These are phyloP conservation scores for Grallaria varia DNA, from an alignment of 2,113 vertebrate species.

Conservation along the genomic window DNA sequence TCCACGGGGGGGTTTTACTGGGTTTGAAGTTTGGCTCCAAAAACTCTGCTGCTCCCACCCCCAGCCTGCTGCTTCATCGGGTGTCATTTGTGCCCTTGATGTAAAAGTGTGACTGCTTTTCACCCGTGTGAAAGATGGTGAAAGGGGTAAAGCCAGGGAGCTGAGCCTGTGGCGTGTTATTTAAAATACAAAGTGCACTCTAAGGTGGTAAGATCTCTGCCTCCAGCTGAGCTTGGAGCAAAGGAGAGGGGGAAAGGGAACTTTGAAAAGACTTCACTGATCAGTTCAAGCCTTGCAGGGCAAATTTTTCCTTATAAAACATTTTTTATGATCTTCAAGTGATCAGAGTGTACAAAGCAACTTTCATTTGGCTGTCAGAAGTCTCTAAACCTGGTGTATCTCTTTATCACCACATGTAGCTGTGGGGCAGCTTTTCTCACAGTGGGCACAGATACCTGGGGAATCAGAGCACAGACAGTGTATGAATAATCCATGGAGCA, in stretches of 20 bases:
- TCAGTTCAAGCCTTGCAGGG: not conserved
- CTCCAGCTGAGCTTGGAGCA: not conserved
- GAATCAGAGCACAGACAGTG: not conserved
- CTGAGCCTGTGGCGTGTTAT: not conserved
- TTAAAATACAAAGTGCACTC: not conserved
- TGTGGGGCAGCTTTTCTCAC: not conserved
- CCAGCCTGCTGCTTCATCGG: not conserved
- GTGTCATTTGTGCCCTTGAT: not conserved
- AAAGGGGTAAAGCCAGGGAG: not conserved
- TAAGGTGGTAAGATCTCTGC: not conserved
- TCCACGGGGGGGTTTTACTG: fast-evolving
- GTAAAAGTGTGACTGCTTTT: not conserved
- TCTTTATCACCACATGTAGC: not conserved
- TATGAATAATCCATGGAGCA: not conserved
- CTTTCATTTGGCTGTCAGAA: not conserved
- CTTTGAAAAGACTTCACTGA: not conserved
- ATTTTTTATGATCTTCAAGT: not conserved
- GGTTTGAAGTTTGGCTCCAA: not conserved
- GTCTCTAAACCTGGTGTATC: not conserved
- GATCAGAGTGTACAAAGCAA: not conserved
- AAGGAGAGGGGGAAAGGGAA: not conserved
- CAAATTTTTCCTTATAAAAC: not conserved
- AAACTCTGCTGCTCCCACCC: not conserved
- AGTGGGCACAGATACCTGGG: not conserved
- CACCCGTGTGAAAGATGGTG: not conserved